Evolutionary conservation across 2,113 vertebrate genomes (phyloP), one percentile per base, ranked within the genome.

Genomic region (Cichladusa arquata): DNA sequence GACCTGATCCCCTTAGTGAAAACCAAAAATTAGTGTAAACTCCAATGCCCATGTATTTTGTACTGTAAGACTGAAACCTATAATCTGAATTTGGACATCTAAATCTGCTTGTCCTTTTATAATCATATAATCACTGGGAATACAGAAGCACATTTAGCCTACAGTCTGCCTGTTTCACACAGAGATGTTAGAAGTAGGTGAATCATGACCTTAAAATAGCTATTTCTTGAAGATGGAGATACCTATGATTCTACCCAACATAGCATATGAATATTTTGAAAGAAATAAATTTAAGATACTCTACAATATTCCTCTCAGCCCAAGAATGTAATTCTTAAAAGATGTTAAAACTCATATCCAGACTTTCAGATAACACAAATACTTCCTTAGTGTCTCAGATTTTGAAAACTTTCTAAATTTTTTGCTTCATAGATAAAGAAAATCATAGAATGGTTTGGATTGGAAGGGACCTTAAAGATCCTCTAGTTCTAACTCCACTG

Each of bases 241-340:
- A 24, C 3, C 11, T 66, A 12, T 82, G 33, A 50, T 86, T 81
- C 54, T 86, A 15, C 58, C 33, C 31, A 90, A 61, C 1, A 45
- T 11, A 57, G 9, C 11, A 20, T 19, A 51, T 13, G 1, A 58
- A 64, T 70, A 40, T 58, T 92, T 80, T 66, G 24, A 90, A 90
- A 19, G 4, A 74, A 87, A 36, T 58, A 1, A 20, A 74, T 58
- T 62, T 45, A 74, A 47, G 13, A 22, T 34, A 42, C 3, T 42
- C 6, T 26, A 62, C 11, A 48, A 26, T 3, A 28, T 15, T 8
- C 5, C 4, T 11, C 26, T n/a, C 8, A 8, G 1, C 1, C 51
- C 9, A 45, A 51, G 14, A 61, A 78, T 48, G 28, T 29, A 2
- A 42, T 34, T 40, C 24, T 73, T 57, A 47, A 13, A 67, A 56